These are phyloP conservation scores for Peromyscus leucopus DNA, from an alignment of 2,113 vertebrate genomes.

Conservation along the genomic window DNA sequence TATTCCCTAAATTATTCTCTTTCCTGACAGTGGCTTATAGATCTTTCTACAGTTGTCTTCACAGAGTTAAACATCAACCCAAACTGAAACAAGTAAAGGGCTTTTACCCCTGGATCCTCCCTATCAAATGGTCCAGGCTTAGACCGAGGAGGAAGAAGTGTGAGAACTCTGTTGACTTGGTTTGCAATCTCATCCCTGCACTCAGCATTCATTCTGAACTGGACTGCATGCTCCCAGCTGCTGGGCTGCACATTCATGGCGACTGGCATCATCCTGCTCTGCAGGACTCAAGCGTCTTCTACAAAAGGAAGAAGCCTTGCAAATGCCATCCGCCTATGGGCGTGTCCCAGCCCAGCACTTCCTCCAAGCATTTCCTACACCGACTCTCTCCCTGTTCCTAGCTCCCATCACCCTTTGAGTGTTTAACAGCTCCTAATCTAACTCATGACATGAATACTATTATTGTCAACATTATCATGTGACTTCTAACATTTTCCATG, in stretches of 20 bases:
- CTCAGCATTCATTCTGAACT: not conserved
- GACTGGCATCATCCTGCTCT: not conserved
- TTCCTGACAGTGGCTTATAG: not conserved
- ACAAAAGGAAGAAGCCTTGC: not conserved
- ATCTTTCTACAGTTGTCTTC: not conserved
- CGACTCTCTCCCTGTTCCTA: not conserved
- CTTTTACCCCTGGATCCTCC: not conserved
- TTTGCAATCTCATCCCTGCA: not conserved
- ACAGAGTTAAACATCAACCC: slow-evolving; percentile 1
- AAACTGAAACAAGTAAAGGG: slow-evolving; percentile 18
- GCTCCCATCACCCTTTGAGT: not conserved
- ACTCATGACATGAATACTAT: not conserved
- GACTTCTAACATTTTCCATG: not conserved
- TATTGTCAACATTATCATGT: not conserved
- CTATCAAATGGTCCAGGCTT: not conserved
- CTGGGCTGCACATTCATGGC: not conserved
- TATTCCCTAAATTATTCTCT: not conserved
- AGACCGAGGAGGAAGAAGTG: not conserved
- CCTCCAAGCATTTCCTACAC: not conserved
- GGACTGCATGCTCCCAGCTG: fast-evolving
- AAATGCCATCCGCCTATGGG: not conserved
- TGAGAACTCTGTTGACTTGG: not conserved
- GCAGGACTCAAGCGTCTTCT: not conserved
- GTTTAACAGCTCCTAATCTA: not conserved
- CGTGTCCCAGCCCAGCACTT: not conserved